Evolutionary conservation across 2,888 invertebrate genomes (phyloP).

Genomic region (Polyploca ridens): DNA sequence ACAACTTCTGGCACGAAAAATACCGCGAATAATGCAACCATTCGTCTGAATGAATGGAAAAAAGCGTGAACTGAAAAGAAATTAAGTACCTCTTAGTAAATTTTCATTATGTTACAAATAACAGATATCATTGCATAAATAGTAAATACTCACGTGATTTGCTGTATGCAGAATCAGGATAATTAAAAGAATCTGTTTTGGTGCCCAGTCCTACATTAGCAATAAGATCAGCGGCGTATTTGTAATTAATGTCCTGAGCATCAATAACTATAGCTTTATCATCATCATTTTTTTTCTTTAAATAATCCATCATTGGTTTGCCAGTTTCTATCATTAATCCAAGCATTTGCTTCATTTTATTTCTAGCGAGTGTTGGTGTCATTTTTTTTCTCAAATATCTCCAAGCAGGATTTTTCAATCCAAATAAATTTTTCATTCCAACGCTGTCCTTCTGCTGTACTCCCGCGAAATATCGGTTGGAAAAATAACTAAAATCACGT

Average conservation of each 20-base stretch:
- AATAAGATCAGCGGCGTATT: constrained; percentile 39
- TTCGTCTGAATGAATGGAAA: constrained; percentile 38
- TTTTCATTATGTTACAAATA: too few relatives aligned
- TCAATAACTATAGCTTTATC: constrained; percentile 20
- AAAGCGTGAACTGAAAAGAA: constrained; percentile 30
- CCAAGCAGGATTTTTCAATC: constrained; percentile 39
- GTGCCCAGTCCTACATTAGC: constrained; percentile 39
- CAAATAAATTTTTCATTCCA: constrained; percentile 42
- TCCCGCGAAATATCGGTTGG: constrained; percentile 38
- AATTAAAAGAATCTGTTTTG: constrained; percentile 33
- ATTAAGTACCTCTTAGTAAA: neutral
- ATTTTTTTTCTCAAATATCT: constrained; percentile 38
- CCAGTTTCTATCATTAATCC: constrained; percentile 37
- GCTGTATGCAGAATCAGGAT: constrained; percentile 32
- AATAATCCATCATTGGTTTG: constrained; percentile 32
- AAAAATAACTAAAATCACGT: constrained; percentile 35
- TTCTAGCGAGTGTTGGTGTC: constrained; percentile 30
- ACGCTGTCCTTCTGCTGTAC: constrained; percentile 37
- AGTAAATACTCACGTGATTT: constrained; percentile 32
- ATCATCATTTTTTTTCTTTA: constrained; percentile 18
- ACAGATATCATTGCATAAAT: too few relatives aligned
- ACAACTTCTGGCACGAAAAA: constrained; percentile 42
- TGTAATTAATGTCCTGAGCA: constrained; percentile 36
- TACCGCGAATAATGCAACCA: constrained; percentile 37
- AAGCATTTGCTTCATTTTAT: constrained; percentile 35